Evolutionary conservation across 2,888 invertebrate genomes (phyloP).

Genomic region (Leptura quadrifasciata): DNA sequence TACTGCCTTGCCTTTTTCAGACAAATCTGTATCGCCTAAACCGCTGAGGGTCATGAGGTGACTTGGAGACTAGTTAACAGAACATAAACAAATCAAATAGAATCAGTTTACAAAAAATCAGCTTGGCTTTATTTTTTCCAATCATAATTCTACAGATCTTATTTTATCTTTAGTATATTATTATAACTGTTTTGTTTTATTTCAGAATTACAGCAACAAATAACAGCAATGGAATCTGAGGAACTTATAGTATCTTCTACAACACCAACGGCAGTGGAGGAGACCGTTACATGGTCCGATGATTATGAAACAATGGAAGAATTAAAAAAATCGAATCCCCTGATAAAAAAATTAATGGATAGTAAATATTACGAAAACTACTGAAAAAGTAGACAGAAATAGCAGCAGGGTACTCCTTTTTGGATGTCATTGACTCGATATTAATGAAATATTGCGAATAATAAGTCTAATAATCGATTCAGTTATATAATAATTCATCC

Average conservation of each 20-base stretch:
- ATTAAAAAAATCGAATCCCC: slow-evolving; percentile 51
- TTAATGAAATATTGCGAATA: neutral
- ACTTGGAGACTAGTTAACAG: too few relatives aligned
- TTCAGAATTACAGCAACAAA: slow-evolving; percentile 59
- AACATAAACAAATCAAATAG: too few relatives aligned
- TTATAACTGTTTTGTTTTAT: slow-evolving; percentile 32
- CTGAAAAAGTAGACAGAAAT: slow-evolving; percentile 21
- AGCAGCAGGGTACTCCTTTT: slow-evolving; percentile 21
- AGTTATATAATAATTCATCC: neutral
- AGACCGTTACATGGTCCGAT: slow-evolving; percentile 60
- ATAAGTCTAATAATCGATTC: neutral
- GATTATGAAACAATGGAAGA: slow-evolving; percentile 55
- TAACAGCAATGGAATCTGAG: slow-evolving; percentile 48
- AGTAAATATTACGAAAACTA: slow-evolving; percentile 50
- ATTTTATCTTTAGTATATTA: neutral
- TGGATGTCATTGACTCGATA: slow-evolving; percentile 4
- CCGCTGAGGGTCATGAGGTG: too few relatives aligned
- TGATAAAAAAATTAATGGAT: slow-evolving; percentile 59
- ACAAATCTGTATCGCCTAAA: too few relatives aligned
- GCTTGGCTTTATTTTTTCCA: too few relatives aligned
- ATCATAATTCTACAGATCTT: too few relatives aligned
- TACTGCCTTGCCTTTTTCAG: too few relatives aligned
- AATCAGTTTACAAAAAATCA: too few relatives aligned
- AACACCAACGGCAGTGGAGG: slow-evolving; percentile 46
- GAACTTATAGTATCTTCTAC: slow-evolving; percentile 30